Base-by-base conservation (phyloP, 2,113 vertebrate genomes). In the Cromileptes altivelis region DNA sequence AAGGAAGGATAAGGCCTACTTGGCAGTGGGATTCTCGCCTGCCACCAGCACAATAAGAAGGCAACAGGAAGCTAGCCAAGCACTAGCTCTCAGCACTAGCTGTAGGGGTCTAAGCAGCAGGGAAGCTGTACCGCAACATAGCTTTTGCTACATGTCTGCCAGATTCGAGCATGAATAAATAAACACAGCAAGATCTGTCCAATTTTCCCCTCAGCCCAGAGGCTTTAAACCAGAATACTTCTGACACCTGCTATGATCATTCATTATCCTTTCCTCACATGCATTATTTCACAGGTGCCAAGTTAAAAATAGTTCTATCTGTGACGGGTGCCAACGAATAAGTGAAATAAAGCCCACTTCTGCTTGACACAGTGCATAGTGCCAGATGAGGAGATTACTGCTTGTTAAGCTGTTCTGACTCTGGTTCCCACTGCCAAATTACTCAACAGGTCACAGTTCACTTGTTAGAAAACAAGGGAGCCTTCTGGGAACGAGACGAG, bases 331-430 rank as follows among this genome's bases (percentile, higher is more conserved):
- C 79, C 69, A 74, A 56, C 8, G 67, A 85, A 70, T 67, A 47
- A 88, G 85, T 79, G 82, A 88, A 89, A 85, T 74, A 71, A 89
- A 87, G 70, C 68, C 71, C 68, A 75, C 79, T 88, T 75, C 71
- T 70, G 75, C 73, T 86, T 81, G 86, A 92, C 84, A 80, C 77
- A 80, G 86, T 27, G n/a, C 21, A 19, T 8, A 3, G 75, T 81
- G 84, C 89, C 89, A 94, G 88, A 90, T 92, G 79, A 93, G 75
- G 71, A 91, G 91, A 91, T 94, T 92, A 92, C 70, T 75, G 75
- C 69, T 84, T 80, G 84, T 84, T 90, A 91, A 93, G 79, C 87
- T 85, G 81, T 55, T 90, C 65, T 40, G 15, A 78, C 77, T 85
- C 75, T 67, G 80, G 79, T 55, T 81, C 76, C 86, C 57, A 61